Base-by-base conservation (phyloP, 2,888 invertebrate genomes). In the Drosophila antonietae region DNA sequence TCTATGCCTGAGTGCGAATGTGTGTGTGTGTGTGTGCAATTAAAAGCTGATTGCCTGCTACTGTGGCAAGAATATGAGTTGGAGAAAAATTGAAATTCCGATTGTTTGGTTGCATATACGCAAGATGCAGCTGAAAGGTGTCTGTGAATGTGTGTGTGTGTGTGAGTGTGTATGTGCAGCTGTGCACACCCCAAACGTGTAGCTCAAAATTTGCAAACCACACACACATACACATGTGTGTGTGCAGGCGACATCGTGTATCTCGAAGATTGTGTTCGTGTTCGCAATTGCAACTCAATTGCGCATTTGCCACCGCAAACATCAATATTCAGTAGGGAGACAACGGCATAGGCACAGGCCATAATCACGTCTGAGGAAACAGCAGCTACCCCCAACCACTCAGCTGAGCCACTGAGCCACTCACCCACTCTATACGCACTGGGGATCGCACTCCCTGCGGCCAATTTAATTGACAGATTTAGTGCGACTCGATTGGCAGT, bases 381-480 rank as follows among this genome's bases (percentile, higher is more conserved):
- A 51, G 76, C 63, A 60, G 62, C 69, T 61, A 7, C 12, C 60
- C 68, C 46, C 60, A 39, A 28, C 51, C 2, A 51, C 20, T n/a
- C 23, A n/a, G 41, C 44, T 14, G 4, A 37, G 8, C 41, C 41
- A 43, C 44, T 20, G 5, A 37, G 10, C 31, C 41, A 51, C 28
- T 20, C 44, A 43, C 3, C 33, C 47, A 5, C 37, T 18, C 44
- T 28, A 7, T 68, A 77, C 78, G 78, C 79, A 77, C 60, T 69
- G 62, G 68, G 57, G 72, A 47, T 61, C 78, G 81, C 78, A 80
- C 84, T 88, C 88, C 90, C 90, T 90, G 90, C 81, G 90, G 91
- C 89, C 90, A 90, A 90, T 91, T 91, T 91, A 91, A 91, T 91
- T 91, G 91, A 90, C 90, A 92, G 90, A 90, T 91, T 92, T 92